phyloP scores from a whole-genome alignment of 2,113 vertebrate species.

The Gymnorhina tibicen region DNA sequence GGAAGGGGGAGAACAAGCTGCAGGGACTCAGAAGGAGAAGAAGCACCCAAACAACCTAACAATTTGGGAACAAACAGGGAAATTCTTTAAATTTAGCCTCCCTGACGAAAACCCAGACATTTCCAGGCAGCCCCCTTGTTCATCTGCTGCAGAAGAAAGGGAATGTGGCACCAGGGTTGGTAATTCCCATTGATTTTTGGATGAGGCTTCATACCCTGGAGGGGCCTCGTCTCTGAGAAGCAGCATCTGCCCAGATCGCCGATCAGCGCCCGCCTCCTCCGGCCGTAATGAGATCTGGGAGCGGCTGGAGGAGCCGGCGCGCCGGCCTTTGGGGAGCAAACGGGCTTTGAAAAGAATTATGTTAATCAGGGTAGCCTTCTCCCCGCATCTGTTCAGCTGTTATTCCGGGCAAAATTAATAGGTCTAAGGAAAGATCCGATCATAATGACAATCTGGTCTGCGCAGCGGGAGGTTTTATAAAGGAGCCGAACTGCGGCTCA shows the following conservation, averaged over 20 bases:
- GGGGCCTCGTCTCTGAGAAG: constrained; percentile 59
- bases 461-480: constrained; percentile 70
- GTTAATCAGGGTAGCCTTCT: constrained; percentile 73
- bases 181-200: constrained; percentile 46
- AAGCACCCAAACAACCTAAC: neutral
- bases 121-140: constrained; percentile 5
- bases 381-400: constrained; percentile 74
- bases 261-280: constrained; percentile 44
- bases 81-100: neutral
- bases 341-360: constrained; percentile 65
- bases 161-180: neutral
- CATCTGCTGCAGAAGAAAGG: neutral
- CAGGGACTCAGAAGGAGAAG: neutral
- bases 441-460: constrained; percentile 74
- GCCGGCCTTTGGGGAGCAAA: constrained; percentile 65
- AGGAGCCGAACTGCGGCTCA: constrained; percentile 72
- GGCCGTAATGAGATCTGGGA: constrained; percentile 57
- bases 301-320: constrained; percentile 22
- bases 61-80: neutral
- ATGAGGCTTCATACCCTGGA: constrained; percentile 50
- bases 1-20: neutral
- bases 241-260: constrained; percentile 59
- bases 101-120: neutral
- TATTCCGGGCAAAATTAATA: constrained; percentile 75
- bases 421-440: constrained; percentile 73